Evolutionary conservation across 37 sponge, comb jelly and placozoan species (phyloP), one percentile per base, ranked within the genome.

Genomic region (Theonella swinhoei): DNA sequence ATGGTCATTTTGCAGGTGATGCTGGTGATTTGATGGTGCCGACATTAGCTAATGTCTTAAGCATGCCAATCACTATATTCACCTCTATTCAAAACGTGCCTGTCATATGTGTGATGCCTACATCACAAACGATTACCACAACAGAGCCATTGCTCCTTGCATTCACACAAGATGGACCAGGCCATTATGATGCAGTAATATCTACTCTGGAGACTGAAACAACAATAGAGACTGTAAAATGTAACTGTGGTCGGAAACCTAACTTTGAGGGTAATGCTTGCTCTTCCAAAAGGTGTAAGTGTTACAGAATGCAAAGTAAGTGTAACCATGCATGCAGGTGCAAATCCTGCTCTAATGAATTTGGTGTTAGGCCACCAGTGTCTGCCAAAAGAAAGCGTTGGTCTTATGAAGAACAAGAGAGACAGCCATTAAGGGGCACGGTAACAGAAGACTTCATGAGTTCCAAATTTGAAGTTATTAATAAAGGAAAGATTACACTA

Each of bases 11-110:
- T 32, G 30, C 64, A 30, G 77, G 77, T 34, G 64, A 77, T 33
- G 38, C 54, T 33, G 77, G 77, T 22, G 77, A 77, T 62, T 24
- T 77, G 14, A 62, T 77, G 77, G 64, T 77, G 36, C 38, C 31
- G 19, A 62, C 77, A 17, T 65, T 65, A 65, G 66, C 66, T 29
- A 65, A 65, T 65, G 66, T 65, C 5, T n/a, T 65, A 29, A 5
- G 30, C 30, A 8, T 65, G n/a, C 66, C 66, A 29, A 65, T 65
- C 7, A 65, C 66, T 26, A 65, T 65, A 23, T 65, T 65, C 19
- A 65, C 66, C 30, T 65, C 66, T 23, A 26, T 65, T 20, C 29
- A 29, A 11, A 65, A 65, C n/a, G 19, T 65, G 66, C 66, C 66
- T 65, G 66, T 65, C 19, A 8, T 65, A 5, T 65, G 66, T 26